Base-by-base conservation (phyloP, 2,113 vertebrate genomes). In the Heterotilapia buettikoferi region DNA sequence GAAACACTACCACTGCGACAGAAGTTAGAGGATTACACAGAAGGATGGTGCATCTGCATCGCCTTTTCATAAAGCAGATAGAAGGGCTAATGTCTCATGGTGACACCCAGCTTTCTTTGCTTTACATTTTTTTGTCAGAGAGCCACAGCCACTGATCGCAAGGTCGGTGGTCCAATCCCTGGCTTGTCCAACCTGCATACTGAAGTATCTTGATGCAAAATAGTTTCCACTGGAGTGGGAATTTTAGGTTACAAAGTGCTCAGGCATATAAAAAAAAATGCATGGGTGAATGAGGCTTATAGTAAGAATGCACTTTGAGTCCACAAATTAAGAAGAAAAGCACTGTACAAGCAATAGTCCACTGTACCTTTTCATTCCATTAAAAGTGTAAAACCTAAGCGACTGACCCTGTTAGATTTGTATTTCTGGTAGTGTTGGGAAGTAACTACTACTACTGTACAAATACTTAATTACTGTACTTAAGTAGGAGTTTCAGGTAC, bases 11-110 rank as follows among this genome's bases (percentile, higher is more conserved):
- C 63, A 86, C 40, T 54, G 84, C 45, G 9, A 88, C 86, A 86
- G 80, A 86, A 83, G 84, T 59, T 43, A 63, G 50, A 73, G 80
- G 85, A 93, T 93, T 91, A 87, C 84, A 79, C 50, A 76, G 82
- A 84, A 43, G 52, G 83, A 81, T 31, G 52, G 36, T 78, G 61
- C 24, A 84, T 57, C 87, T 59, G 80, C 31, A 61, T 89, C 59
- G 31, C 86, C 78, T 83, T 61, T 29, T 63, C 19, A 84, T 56
- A 43, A 82, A 50, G 33, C 73, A 86, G n/a, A 71, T 56, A 82
- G 16, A 76, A 50, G 6, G 26, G 19, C 47, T 12, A 53, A 38
- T 40, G 36, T 29, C 7, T 3, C 13, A 54, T 3, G 43, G 8
- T 54, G 36, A 73, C 43, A 13, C 61, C 1, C 31, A 9, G 2